Conservation (phyloP, 2,113 vertebrate genomes). For the Columba livia region DNA sequence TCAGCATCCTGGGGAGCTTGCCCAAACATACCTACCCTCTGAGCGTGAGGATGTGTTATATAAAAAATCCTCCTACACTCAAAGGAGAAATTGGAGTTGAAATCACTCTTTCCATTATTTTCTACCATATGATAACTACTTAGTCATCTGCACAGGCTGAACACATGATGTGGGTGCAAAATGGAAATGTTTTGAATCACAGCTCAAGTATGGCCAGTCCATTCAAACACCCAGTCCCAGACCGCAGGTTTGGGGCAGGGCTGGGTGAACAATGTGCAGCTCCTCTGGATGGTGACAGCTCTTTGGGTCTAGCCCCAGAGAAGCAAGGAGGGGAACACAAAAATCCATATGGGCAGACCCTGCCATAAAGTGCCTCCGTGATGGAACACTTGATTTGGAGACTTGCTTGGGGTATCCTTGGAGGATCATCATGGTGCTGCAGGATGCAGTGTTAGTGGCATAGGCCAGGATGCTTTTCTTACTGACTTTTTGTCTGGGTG, state of each 20-base stretch:
- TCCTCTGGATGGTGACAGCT: background rate
- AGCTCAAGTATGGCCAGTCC: background rate
- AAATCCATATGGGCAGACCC: fast-evolving
- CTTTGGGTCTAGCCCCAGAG: background rate
- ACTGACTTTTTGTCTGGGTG: background rate
- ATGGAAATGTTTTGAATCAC: background rate
- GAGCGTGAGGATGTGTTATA: background rate
- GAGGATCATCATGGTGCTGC: background rate
- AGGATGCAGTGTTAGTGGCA: background rate
- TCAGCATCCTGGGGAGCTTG: background rate
- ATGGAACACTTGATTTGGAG: background rate
- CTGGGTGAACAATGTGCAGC: background rate
- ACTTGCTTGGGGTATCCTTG: background rate
- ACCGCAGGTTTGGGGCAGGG: background rate
- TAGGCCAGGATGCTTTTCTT: background rate
- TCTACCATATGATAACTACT: background rate
- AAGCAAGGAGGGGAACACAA: background rate
- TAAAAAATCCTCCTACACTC: background rate
- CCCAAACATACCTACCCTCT: background rate
- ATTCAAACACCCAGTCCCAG: background rate
- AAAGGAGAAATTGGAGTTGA: background rate
- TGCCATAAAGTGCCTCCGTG: fast-evolving
- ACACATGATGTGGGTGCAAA: background rate
- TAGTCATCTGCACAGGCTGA: background rate
- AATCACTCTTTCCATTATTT: background rate